Evolutionary conservation across 2,113 vertebrate genomes (phyloP).

Genomic region (Promerops cafer): DNA sequence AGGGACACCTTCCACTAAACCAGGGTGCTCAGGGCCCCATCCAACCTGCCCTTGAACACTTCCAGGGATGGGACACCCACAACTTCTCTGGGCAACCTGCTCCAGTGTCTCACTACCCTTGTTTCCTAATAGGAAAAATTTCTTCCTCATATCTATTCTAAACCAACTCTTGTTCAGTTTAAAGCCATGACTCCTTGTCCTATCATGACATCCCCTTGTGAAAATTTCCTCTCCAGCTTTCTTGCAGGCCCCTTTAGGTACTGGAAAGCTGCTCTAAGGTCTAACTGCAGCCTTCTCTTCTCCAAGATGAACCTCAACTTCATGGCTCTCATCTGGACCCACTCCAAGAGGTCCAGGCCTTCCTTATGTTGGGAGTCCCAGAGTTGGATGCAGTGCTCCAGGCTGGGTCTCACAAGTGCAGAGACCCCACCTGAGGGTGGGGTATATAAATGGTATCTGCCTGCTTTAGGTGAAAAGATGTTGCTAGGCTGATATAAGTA

Average conservation of each 20-base stretch:
- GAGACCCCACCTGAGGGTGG: background rate
- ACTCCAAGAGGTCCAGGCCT: background rate
- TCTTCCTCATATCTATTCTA: background rate
- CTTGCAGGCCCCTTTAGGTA: background rate
- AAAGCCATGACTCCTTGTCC: background rate
- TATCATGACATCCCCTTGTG: no score
- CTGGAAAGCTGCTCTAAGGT: background rate
- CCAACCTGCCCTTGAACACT: background rate
- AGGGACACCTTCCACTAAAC: background rate
- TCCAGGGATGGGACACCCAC: background rate
- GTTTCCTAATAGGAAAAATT: background rate
- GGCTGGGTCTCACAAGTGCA: background rate
- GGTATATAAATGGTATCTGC: background rate
- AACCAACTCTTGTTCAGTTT: background rate
- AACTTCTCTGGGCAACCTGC: background rate
- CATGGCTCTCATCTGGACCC: background rate
- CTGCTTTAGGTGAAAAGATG: background rate
- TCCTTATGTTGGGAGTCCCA: background rate
- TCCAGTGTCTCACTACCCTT: background rate
- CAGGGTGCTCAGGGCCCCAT: background rate
- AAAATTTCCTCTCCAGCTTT: background rate
- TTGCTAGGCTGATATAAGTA: background rate
- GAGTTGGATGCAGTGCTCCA: background rate
- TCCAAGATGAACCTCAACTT: background rate
- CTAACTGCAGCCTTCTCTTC: background rate